These are phyloP conservation scores for Leistus spinibarbis DNA, from an alignment of 2,888 invertebrate species.

Conservation along the genomic window DNA sequence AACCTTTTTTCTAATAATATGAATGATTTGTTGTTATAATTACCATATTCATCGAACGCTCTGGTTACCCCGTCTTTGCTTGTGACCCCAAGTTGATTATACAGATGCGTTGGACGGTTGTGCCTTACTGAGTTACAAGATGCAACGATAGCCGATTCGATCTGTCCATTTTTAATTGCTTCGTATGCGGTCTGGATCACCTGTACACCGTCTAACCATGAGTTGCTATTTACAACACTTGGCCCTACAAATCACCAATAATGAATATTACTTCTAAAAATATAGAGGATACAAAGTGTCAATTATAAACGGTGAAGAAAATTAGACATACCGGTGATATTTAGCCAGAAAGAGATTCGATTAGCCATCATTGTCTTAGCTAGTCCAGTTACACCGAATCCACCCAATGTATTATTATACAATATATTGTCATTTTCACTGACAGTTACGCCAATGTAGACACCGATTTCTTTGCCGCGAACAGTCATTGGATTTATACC, in stretches of 20 bases:
- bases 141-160: slow-evolving; percentile 90
- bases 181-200: slow-evolving; percentile 65
- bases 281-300: too few relatives aligned
- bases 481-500: slow-evolving; percentile 57
- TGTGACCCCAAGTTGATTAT: slow-evolving; percentile 66
- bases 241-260: slow-evolving; percentile 14
- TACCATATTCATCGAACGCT: slow-evolving; percentile 69
- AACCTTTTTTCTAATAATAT: too few relatives aligned
- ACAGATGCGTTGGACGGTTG: slow-evolving; percentile 67
- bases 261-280: not conserved
- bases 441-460: slow-evolving; percentile 56
- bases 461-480: slow-evolving; percentile 56
- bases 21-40: too few relatives aligned
- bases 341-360: slow-evolving; percentile 89
- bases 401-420: slow-evolving; percentile 61
- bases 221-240: slow-evolving; percentile 12
- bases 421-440: slow-evolving; percentile 59
- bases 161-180: slow-evolving; percentile 80
- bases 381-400: slow-evolving; percentile 72
- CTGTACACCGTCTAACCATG: slow-evolving; percentile 18
- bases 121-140: slow-evolving; percentile 79
- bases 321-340: slow-evolving; percentile 75
- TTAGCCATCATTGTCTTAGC: slow-evolving; percentile 96
- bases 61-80: slow-evolving; percentile 67
- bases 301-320: not conserved